Evolutionary conservation across 2,797 vertebrate species (phyloP), one percentile per base, ranked within the genome.

Genomic region (Silurus aristotelis): DNA sequence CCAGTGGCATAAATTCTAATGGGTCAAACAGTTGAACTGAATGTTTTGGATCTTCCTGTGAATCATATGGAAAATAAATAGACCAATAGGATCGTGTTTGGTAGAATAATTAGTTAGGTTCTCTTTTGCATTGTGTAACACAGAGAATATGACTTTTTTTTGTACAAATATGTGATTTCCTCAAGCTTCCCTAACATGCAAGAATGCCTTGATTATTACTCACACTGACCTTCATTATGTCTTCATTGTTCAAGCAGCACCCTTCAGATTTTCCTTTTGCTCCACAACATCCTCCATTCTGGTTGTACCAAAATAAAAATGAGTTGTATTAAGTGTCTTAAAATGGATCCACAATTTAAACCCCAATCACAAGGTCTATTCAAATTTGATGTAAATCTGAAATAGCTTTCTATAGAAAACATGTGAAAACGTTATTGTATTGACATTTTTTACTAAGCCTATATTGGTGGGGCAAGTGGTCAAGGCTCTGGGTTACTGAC

Each of bases 1-100:
- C 98, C 89, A 97, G 66, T 2, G 97, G 97, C 13, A 87, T 91
- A 84, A 99, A 99, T 61, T 96, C 95, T 2, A 94, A 93, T 0
- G 95, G 79, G 27, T 95, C 92, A 88, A 96, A 98, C 1, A 99
- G 91, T 77, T 87, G 66, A 84, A 19, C 56, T 48, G 75, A 75
- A 55, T 82, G 60, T 1, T 70, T 27, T 60, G 84, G 88, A 85
- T 87, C 83, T 10, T 22, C 85, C 90, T 91, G 85, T 31, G 87
- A 88, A 84, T 80, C 17, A 61, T 80, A 1, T 17, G 0, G 56
- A 48, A 27, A 48, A 66, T 15, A 31, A 20, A 4, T 6, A 31
- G 17, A 58, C 15, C 52, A 56, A 10, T 38, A 19, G 1, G 25
- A 27, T 56, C 56, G 52, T 56, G 48, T 58, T 76, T 31, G 31